Evolutionary conservation across 2,113 vertebrate species (phyloP).

Genomic region (Colossoma macropomum): DNA sequence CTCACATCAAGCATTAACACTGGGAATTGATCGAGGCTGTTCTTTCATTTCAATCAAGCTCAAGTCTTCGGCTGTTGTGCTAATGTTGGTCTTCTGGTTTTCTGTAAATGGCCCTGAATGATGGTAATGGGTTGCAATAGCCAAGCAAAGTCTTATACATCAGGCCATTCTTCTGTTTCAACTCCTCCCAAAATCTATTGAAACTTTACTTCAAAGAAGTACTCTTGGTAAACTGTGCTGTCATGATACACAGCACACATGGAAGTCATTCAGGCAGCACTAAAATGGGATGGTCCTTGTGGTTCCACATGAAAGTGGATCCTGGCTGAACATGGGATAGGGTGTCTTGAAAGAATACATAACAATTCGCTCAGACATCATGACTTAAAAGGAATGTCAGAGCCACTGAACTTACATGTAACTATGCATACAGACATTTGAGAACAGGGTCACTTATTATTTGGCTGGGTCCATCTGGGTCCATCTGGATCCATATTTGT

Average conservation of each 20-base stretch:
- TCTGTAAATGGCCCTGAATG: constrained; percentile 28
- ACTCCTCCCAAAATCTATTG: constrained; percentile 37
- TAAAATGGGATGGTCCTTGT: constrained; percentile 47
- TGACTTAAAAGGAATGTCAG: constrained; percentile 43
- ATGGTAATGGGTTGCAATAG: constrained; percentile 39
- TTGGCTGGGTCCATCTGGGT: constrained; percentile 13
- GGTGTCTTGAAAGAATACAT: constrained; percentile 36
- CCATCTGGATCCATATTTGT: constrained; percentile 17
- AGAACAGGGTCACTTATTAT: constrained; percentile 8
- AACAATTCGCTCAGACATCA: constrained; percentile 43
- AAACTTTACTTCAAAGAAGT: constrained; percentile 58
- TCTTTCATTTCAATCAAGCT: not conserved
- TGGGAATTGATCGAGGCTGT: not conserved
- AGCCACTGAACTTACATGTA: constrained; percentile 40
- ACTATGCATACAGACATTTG: constrained; percentile 47
- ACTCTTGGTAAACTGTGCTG: constrained; percentile 43
- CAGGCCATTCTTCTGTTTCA: constrained; percentile 45
- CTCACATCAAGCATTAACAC: not conserved
- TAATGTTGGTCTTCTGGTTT: constrained; percentile 21
- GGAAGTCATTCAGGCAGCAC: constrained; percentile 57
- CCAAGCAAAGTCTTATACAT: constrained; percentile 36
- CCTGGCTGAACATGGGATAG: constrained; percentile 39
- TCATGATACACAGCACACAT: constrained; percentile 59
- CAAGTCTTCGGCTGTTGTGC: not conserved
- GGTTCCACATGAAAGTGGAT: constrained; percentile 55